These are phyloP conservation scores for Drosophila yakuba DNA, from an alignment of 1,140 invertebrate genomes.

Conservation along the genomic window DNA sequence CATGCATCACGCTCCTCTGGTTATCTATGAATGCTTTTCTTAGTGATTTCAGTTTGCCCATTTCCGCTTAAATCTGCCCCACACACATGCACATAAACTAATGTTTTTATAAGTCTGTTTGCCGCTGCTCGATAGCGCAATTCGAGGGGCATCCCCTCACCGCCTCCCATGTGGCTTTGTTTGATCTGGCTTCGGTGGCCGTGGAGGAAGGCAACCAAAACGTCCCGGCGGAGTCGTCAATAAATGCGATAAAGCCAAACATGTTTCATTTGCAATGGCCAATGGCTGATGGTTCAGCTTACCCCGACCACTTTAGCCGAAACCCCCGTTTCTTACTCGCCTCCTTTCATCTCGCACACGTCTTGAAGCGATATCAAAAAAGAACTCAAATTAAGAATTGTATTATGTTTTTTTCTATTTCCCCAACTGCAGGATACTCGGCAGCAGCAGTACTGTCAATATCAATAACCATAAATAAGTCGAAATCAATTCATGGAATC, in stretches of 20 bases:
- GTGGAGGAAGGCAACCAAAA: conserved; percentile 56
- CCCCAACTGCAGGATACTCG: conserved; percentile 36
- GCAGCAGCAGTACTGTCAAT: conserved; percentile 14
- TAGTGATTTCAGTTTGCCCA: conserved; percentile 70
- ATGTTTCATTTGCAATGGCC: conserved; percentile 79
- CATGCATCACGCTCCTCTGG: conserved; percentile 30
- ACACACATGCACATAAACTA: conserved; percentile 68
- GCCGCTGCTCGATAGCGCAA: conserved; percentile 75
- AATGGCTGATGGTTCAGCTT: conserved; percentile 44
- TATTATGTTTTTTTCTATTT: conserved; percentile 30
- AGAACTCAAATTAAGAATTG: conserved; percentile 35
- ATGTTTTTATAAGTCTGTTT: conserved; percentile 81
- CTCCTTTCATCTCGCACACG: conserved; percentile 43
- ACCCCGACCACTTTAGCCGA: conserved; percentile 2
- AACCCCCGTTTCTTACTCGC: conserved; percentile 6
- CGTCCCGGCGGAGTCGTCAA: conserved; percentile 79
- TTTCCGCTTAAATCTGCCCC: conserved; percentile 20
- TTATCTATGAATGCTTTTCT: conserved; percentile 61
- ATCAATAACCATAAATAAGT: conserved; percentile 23
- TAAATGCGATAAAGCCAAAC: conserved; percentile 83
- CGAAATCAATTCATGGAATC: neutral
- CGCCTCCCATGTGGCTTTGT: conserved; percentile 61
- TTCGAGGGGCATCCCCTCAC: conserved; percentile 28
- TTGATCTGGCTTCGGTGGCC: conserved; percentile 66
- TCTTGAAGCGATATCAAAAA: conserved; percentile 43